phyloP scores from a whole-genome alignment of 2,888 invertebrate species.

The Tryphoninae sp. region DNA sequence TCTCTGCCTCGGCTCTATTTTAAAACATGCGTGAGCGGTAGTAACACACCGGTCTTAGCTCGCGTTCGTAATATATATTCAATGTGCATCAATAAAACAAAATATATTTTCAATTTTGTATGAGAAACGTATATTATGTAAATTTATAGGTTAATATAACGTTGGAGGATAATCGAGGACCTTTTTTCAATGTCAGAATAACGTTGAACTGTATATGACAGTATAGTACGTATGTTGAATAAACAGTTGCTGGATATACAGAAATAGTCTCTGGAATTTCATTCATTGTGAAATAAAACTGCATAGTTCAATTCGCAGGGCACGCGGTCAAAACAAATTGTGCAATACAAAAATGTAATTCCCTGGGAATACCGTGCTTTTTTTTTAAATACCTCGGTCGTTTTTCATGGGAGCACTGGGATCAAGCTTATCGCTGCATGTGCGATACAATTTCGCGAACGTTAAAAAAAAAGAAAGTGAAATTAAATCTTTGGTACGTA shows the following conservation, averaged over 20 bases:
- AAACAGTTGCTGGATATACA: conserved; percentile 39
- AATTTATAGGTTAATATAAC: conserved; percentile 2
- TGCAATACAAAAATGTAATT: not conserved
- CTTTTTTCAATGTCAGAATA: conserved; percentile 11
- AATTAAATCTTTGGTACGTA: conserved; percentile 20
- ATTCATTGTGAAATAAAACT: conserved; percentile 11
- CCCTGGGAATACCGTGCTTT: not conserved
- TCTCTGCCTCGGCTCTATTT: conserved; percentile 74
- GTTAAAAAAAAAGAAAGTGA: not conserved
- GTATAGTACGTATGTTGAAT: not conserved
- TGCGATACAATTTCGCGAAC: not conserved
- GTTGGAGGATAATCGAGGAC: conserved; percentile 2
- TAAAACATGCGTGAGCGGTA: conserved; percentile 67
- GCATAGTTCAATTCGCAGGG: conserved; percentile 7
- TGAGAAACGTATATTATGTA: conserved; percentile 27
- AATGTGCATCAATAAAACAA: conserved; percentile 19
- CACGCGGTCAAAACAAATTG: not conserved
- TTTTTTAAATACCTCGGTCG: not conserved
- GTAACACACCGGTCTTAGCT: conserved; percentile 34
- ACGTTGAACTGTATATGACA: conserved; percentile 22
- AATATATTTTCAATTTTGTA: conserved; percentile 1
- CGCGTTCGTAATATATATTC: not conserved
- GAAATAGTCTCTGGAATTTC: not conserved
- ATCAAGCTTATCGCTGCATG: not conserved
- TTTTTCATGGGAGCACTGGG: not conserved